phyloP scores from a whole-genome alignment of 2,888 invertebrate species.

The Lottia scabra region DNA sequence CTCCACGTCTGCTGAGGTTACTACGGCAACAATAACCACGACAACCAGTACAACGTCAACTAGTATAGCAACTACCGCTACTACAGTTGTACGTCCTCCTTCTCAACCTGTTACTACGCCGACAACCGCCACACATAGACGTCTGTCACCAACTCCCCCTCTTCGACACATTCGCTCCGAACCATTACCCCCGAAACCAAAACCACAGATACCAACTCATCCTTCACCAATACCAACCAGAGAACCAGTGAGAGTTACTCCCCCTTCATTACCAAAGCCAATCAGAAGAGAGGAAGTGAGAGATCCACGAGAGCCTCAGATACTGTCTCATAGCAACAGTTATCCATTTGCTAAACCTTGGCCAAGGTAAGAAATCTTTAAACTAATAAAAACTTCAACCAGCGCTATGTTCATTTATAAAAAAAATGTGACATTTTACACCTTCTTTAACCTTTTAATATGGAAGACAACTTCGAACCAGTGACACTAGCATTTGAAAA shows the following conservation, averaged over 20 bases:
- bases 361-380: background rate
- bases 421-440: too few species aligned
- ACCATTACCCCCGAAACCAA: conserved; percentile 68
- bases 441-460: too few species aligned
- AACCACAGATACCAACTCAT: conserved; percentile 71
- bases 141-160: conserved; percentile 71
- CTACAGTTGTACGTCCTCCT: conserved; percentile 18
- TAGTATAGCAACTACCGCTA: conserved; percentile 7
- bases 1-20: conserved; percentile 15
- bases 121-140: conserved; percentile 68
- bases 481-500: too few species aligned
- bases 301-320: conserved; percentile 12
- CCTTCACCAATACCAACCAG: conserved; percentile 75
- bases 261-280: conserved; percentile 15
- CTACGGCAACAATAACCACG: conserved; percentile 19
- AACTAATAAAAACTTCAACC: too few species aligned
- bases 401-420: too few species aligned
- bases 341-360: conserved; percentile 1
- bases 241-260: conserved; percentile 36
- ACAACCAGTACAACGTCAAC: conserved; percentile 20
- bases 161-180: conserved; percentile 36
- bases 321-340: conserved; percentile 4
- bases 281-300: conserved; percentile 26
- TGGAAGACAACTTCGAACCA: too few species aligned
- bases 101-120: conserved; percentile 26